phyloP scores from a whole-genome alignment of 1,140 invertebrate genomes.

The Probaryconus sp. region DNA sequence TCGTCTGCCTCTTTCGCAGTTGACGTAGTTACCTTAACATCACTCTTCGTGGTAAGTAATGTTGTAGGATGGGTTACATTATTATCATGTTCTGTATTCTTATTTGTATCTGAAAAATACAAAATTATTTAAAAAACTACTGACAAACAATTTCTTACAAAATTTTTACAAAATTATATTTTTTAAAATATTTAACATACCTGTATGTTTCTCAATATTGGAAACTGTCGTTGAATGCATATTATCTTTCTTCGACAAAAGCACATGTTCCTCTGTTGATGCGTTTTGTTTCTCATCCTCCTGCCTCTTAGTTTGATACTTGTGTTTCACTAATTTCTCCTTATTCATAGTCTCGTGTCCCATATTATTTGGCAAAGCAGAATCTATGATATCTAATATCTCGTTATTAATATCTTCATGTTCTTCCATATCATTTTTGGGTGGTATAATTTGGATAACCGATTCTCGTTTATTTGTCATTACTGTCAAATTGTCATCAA shows the following conservation, averaged over 20 bases:
- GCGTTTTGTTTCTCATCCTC: constrained; percentile 49
- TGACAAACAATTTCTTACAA: no score
- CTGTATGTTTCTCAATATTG: no score
- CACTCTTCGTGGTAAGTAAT: no score
- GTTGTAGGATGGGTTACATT: no score
- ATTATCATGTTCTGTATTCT: no score
- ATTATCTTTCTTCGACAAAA: no score
- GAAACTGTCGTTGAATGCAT: no score
- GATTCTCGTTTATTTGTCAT: constrained; percentile 38
- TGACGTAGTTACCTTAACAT: constrained; percentile 10
- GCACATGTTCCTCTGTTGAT: no score
- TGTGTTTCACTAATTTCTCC: constrained; percentile 39
- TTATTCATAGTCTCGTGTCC: constrained; percentile 26
- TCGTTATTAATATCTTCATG: constrained; percentile 74
- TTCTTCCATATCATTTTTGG: constrained; percentile 64
- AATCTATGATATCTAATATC: constrained; percentile 75
- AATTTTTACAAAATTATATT: no score
- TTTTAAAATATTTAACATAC: no score
- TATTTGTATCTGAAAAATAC: no score
- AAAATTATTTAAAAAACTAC: no score
- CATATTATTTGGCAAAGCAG: constrained; percentile 62
- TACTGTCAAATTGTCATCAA: constrained; percentile 1
- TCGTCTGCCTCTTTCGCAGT: constrained; percentile 43
- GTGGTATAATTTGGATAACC: constrained; percentile 72
- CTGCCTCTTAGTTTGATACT: constrained; percentile 50